phyloP scores from a whole-genome alignment of 2,113 vertebrate species.

The Lasiurus borealis region DNA sequence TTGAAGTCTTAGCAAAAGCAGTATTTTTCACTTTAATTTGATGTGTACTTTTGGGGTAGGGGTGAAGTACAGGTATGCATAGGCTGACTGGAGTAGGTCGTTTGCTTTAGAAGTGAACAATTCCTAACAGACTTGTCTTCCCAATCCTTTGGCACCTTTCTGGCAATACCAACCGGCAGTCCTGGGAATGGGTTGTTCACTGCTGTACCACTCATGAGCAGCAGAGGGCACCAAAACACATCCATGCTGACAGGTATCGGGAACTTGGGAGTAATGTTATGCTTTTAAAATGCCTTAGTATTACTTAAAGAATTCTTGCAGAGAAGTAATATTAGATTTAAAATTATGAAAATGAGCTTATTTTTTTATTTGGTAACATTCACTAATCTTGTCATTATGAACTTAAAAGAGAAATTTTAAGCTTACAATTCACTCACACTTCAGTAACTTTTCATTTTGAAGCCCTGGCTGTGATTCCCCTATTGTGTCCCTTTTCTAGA shows the following conservation, averaged over 20 bases:
- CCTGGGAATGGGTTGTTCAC: not conserved
- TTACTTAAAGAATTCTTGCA: not conserved
- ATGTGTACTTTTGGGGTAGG: not conserved
- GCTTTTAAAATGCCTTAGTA: not conserved
- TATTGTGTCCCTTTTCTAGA: not conserved
- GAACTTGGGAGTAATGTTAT: not conserved
- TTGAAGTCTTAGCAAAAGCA: not conserved
- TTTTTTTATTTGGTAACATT: not conserved
- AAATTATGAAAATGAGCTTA: not conserved
- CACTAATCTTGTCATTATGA: not conserved
- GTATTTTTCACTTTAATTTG: not conserved
- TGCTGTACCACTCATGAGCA: not conserved
- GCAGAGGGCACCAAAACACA: conserved; percentile 59
- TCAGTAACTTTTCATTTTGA: not conserved
- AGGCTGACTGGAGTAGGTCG: not conserved
- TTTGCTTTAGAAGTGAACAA: not conserved
- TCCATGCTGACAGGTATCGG: fast-evolving
- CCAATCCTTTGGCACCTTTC: not conserved
- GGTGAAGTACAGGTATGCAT: not conserved
- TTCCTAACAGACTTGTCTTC: not conserved
- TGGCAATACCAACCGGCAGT: not conserved
- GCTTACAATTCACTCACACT: not conserved
- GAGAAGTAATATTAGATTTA: not conserved
- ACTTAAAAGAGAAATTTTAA: not conserved
- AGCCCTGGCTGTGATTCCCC: not conserved